phyloP scores from a whole-genome alignment of 2,888 invertebrate species.

The Frankliniella fusca region DNA sequence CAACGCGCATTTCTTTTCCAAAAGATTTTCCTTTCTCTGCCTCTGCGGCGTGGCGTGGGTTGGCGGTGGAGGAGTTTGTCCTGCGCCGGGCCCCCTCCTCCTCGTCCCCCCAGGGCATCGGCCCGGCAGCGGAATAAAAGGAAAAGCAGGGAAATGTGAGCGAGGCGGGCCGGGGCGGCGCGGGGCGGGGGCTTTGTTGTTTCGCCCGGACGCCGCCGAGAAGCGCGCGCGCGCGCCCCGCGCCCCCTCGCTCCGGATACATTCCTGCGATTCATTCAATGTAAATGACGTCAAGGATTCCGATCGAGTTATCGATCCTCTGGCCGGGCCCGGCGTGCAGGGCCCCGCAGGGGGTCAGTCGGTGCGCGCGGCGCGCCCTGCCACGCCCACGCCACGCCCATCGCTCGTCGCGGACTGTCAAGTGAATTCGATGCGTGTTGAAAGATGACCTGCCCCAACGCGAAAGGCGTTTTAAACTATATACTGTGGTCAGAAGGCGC shows the following conservation, averaged over 20 bases:
- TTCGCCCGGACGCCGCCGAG: neutral
- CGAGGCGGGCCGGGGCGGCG: too few relatives aligned
- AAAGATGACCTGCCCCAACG: too few relatives aligned
- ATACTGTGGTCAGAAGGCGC: too few relatives aligned
- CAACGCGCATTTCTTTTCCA: too few relatives aligned
- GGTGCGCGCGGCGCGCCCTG: too few relatives aligned
- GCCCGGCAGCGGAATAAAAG: neutral
- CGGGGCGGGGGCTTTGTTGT: constrained; percentile 1
- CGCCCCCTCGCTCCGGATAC: neutral
- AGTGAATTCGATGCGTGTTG: too few relatives aligned
- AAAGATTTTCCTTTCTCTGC: too few relatives aligned
- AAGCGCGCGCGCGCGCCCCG: neutral
- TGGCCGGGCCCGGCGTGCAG: neutral
- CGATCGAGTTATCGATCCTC: constrained; percentile 17
- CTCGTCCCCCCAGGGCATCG: neutral
- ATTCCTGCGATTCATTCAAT: constrained; percentile 26
- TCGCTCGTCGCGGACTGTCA: neutral
- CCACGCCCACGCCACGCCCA: neutral
- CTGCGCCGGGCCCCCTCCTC: neutral
- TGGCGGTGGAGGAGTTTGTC: too few relatives aligned
- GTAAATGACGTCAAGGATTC: constrained; percentile 22
- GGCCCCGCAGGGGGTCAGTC: too few relatives aligned
- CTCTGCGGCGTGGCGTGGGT: too few relatives aligned
- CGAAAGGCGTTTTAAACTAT: too few relatives aligned
- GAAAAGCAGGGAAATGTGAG: too few relatives aligned